These are phyloP conservation scores for Clarias macrocephalus DNA, from an alignment of 2,113 vertebrate species.

Conservation along the genomic window DNA sequence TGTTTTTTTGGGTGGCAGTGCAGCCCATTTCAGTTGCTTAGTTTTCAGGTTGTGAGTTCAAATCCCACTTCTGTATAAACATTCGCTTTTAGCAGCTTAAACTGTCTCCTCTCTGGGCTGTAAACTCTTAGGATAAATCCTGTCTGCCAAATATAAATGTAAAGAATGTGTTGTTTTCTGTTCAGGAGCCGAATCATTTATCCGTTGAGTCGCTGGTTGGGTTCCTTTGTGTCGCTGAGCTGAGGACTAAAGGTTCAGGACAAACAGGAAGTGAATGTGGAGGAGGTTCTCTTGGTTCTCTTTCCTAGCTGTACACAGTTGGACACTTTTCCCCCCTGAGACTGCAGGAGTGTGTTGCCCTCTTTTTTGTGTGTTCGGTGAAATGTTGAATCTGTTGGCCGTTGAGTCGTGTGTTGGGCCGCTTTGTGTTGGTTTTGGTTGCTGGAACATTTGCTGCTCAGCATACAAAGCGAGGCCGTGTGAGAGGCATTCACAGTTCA, in stretches of 20 bases:
- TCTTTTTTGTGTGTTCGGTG: conserved; percentile 1
- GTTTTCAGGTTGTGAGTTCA: neutral
- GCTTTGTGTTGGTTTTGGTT: conserved; percentile 19
- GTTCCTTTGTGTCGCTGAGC: conserved; percentile 10
- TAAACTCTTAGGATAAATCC: neutral
- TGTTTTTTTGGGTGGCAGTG: neutral
- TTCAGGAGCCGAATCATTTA: neutral
- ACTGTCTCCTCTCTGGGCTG: neutral
- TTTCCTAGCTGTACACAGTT: neutral
- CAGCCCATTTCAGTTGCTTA: neutral
- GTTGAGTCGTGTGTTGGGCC: conserved; percentile 7
- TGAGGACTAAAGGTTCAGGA: neutral
- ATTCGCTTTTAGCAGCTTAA: neutral
- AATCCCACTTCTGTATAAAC: neutral
- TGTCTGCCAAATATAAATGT: neutral
- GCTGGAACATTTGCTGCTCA: conserved; percentile 34
- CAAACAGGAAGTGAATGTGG: conserved; percentile 12
- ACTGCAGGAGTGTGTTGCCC: neutral
- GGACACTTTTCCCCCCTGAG: neutral
- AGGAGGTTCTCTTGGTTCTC: conserved; percentile 9
- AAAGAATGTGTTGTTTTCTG: conserved; percentile 4
- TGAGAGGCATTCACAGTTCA: conserved; percentile 42
- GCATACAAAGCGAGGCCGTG: conserved; percentile 40
- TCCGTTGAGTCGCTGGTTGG: neutral
- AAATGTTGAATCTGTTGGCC: neutral